Conservation (phyloP, 2,113 vertebrate species). For the Anthoscopus minutus region DNA sequence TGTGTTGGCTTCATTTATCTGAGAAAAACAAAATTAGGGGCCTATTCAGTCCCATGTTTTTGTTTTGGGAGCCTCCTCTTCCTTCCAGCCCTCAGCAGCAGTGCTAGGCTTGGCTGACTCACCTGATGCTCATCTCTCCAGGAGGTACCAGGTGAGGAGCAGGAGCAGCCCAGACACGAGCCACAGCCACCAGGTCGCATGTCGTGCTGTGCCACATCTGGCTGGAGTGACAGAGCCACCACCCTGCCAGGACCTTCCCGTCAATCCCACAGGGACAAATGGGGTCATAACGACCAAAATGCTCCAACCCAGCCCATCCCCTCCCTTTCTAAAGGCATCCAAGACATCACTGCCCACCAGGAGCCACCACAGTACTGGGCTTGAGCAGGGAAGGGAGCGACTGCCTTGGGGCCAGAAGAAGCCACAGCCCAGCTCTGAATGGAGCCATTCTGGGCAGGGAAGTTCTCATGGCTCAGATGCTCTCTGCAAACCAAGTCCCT, state of each 20-base stretch:
- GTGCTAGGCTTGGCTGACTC: background rate
- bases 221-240: background rate
- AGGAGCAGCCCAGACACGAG: background rate
- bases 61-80: background rate
- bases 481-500: background rate
- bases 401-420: background rate
- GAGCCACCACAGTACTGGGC: accelerated
- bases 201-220: background rate
- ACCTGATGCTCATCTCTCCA: accelerated
- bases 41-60: background rate
- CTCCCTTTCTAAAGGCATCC: background rate
- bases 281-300: accelerated
- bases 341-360: background rate
- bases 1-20: background rate
- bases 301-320: background rate
- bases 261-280: accelerated
- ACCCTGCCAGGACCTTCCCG: background rate
- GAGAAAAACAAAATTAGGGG: background rate
- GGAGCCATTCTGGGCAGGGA: background rate
- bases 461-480: background rate
- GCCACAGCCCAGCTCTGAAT: background rate
- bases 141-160: background rate
- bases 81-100: background rate
- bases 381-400: background rate
- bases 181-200: accelerated